Evolutionary conservation across 2,113 vertebrate species (phyloP).

Genomic region (Ammodytes marinus): DNA sequence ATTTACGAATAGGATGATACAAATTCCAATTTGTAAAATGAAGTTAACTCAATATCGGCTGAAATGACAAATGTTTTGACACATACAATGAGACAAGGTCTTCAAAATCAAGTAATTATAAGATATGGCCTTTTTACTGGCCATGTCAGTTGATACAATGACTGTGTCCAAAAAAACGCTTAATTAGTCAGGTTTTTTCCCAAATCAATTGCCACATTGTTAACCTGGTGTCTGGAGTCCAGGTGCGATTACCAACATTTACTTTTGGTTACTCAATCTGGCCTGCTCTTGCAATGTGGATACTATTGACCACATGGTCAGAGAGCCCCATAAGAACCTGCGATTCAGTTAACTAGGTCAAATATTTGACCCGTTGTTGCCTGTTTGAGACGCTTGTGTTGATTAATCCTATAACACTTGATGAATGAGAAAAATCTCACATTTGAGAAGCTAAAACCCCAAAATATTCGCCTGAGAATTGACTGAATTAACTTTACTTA

Average conservation of each 20-base stretch:
- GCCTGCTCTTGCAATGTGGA: background rate
- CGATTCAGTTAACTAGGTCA: background rate
- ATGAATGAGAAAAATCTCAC: background rate
- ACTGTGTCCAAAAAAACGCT: background rate
- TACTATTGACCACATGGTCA: background rate
- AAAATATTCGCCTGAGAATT: background rate
- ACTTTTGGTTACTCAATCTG: background rate
- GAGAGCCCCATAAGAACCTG: background rate
- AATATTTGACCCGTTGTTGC: background rate
- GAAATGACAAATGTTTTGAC: background rate
- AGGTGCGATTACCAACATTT: background rate
- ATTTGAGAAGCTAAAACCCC: background rate
- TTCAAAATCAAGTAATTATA: too few relatives aligned
- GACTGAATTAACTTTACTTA: background rate
- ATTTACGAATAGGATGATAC: background rate
- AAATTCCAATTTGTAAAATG: background rate
- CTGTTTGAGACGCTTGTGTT: background rate
- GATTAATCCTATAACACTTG: background rate
- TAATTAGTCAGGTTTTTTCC: background rate
- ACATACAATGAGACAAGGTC: background rate
- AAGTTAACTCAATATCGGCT: background rate
- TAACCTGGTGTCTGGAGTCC: background rate
- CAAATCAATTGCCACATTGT: background rate
- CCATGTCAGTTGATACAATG: background rate
- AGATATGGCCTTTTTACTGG: too few relatives aligned